Percentiles rank a stretch among this genome's conserved stretches.
Conservation (phyloP, 2,113 vertebrate genomes). For the Urocynchramus pylzowi region DNA sequence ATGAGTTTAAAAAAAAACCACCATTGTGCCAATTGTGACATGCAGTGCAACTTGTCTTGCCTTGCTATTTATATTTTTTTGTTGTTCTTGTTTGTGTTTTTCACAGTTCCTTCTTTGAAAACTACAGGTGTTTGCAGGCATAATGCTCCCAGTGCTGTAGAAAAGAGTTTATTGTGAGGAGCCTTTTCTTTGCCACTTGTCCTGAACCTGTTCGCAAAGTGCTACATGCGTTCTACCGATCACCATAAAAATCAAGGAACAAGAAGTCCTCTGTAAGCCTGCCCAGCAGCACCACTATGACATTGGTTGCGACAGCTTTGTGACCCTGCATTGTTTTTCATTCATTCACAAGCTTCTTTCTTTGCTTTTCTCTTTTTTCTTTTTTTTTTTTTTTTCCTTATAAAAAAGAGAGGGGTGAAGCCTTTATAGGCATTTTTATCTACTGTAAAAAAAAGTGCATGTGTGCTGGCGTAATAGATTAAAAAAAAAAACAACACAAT, state of each 20-base stretch:
- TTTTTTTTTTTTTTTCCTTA: not conserved
- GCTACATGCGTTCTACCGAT: constrained; percentile 81
- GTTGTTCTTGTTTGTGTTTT: constrained; percentile 11
- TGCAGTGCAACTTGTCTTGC: constrained; percentile 47
- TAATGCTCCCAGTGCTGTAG: constrained; percentile 66
- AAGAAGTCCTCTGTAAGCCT: constrained; percentile 79
- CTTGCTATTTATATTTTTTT: constrained; percentile 32
- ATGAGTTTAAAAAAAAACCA: constrained; percentile 49
- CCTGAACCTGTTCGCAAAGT: constrained; percentile 81
- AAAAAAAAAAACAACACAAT: not conserved
- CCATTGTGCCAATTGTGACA: constrained; percentile 54
- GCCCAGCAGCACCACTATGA: constrained; percentile 76
- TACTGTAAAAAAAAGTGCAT: constrained; percentile 69
- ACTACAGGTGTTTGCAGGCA: constrained; percentile 86
- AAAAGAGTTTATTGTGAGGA: constrained; percentile 74
- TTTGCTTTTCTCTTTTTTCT: constrained; percentile 44
- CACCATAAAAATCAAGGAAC: constrained; percentile 86
- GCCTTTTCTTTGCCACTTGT: constrained; percentile 79
- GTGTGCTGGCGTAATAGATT: constrained; percentile 1
- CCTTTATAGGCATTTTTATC: constrained; percentile 80
- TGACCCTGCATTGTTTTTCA: constrained; percentile 83
- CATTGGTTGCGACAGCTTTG: constrained; percentile 80
- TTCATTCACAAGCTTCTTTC: constrained; percentile 83
- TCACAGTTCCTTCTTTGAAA: constrained; percentile 68
- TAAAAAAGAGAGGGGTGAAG: constrained; percentile 13